Evolutionary conservation across 2,888 invertebrate genomes (phyloP).

Genomic region (Phalera bucephala): DNA sequence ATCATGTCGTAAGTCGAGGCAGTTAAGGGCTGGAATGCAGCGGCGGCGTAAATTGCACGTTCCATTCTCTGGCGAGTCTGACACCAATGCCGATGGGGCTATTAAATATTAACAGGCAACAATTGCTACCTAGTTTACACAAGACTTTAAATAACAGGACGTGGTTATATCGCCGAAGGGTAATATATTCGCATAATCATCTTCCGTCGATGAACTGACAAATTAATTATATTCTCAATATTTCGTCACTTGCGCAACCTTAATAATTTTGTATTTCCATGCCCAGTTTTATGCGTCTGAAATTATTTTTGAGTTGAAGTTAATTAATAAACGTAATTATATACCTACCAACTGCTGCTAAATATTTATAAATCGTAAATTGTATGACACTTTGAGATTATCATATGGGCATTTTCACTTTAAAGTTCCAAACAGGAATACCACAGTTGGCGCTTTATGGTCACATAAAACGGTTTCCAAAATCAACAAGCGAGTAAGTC

Average conservation of each 20-base stretch:
- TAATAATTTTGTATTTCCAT: constrained; percentile 11
- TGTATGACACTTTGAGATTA: constrained; percentile 35
- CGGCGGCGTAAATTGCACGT: constrained; percentile 60
- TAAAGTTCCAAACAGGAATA: constrained; percentile 36
- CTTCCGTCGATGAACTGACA: constrained; percentile 20
- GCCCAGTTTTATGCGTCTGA: constrained; percentile 2
- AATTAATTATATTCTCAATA: constrained; percentile 17
- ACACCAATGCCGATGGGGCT: constrained; percentile 67
- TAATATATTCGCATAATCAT: constrained; percentile 14
- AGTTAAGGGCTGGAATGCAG: constrained; percentile 63
- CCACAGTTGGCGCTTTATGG: constrained; percentile 40
- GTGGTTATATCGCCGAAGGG: constrained; percentile 20
- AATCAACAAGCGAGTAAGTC: constrained; percentile 54
- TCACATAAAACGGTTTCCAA: constrained; percentile 51
- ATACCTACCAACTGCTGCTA: not conserved
- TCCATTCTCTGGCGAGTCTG: constrained; percentile 66
- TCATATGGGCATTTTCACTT: constrained; percentile 37
- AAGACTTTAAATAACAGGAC: constrained; percentile 23
- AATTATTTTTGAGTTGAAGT: constrained; percentile 6
- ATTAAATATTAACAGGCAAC: constrained; percentile 63
- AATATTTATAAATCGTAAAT: constrained; percentile 58
- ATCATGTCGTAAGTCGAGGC: constrained; percentile 50
- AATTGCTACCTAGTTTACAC: constrained; percentile 44
- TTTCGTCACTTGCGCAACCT: constrained; percentile 11
- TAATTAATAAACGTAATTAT: not conserved